Evolutionary conservation across 2,888 invertebrate species (phyloP).

Genomic region (Leucozona laternaria): DNA sequence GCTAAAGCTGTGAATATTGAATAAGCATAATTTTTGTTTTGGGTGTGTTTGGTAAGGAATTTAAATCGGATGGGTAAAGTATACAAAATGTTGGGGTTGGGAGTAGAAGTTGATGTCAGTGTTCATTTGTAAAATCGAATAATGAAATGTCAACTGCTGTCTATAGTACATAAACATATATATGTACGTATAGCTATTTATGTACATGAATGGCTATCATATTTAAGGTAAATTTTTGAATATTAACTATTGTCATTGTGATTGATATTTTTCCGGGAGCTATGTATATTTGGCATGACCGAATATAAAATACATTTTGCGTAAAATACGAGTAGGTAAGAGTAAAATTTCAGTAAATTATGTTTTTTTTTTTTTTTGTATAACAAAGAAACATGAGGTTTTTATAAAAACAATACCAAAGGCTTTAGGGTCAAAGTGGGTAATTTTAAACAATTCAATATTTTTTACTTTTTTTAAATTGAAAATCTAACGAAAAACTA

Average conservation of each 20-base stretch:
- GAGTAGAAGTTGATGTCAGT: not conserved
- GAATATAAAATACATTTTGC: not conserved
- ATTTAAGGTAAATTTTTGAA: conserved; percentile 7
- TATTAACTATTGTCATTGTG: conserved; percentile 18
- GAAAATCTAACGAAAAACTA: too few species aligned
- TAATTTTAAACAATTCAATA: too few species aligned
- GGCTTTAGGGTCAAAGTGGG: too few species aligned
- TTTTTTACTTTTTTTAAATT: too few species aligned
- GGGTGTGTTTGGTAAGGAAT: not conserved
- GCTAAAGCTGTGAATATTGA: conserved; percentile 28
- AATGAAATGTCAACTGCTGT: not conserved
- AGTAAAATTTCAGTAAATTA: not conserved
- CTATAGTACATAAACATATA: not conserved
- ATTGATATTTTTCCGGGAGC: conserved; percentile 12
- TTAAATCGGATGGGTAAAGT: not conserved
- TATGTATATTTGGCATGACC: not conserved
- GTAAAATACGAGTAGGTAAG: not conserved
- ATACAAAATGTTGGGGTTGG: not conserved
- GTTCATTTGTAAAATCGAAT: conserved; percentile 1
- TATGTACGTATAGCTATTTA: not conserved
- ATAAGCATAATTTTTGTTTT: conserved; percentile 24
- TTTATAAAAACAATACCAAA: too few species aligned
- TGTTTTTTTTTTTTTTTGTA: not conserved
- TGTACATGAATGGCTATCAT: not conserved
- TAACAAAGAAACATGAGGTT: too few species aligned